A percentile compares a stretch with the other conserved stretches of the same genome.
These are phyloP conservation scores for Formica aserva DNA, from an alignment of 2,888 invertebrate genomes.

Conservation along the genomic window DNA sequence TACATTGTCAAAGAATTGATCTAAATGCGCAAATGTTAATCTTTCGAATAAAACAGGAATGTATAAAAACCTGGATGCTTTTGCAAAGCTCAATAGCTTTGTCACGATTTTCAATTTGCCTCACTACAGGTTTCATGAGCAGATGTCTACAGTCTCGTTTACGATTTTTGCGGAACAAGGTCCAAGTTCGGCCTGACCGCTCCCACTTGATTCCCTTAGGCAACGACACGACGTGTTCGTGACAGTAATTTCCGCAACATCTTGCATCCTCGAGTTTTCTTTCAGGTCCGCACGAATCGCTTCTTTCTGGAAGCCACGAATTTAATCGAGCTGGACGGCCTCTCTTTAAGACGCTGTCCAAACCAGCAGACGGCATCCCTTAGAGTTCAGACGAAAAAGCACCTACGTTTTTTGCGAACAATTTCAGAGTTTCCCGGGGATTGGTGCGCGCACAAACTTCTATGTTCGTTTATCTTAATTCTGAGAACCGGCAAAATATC, in stretches of 20 bases:
- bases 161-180: slow-evolving; percentile 19
- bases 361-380: slow-evolving; percentile 40
- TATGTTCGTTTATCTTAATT: slow-evolving; percentile 66
- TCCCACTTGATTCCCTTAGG: slow-evolving; percentile 27
- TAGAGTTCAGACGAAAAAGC: slow-evolving; percentile 33
- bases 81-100: slow-evolving; percentile 8
- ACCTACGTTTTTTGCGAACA: slow-evolving; percentile 34
- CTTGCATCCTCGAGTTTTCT: slow-evolving; percentile 50
- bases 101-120: slow-evolving; percentile 37
- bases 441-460: slow-evolving; percentile 24
- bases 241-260: slow-evolving; percentile 47
- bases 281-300: neutral
- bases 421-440: slow-evolving; percentile 45
- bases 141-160: neutral
- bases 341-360: slow-evolving; percentile 47
- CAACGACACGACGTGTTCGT: slow-evolving; percentile 9
- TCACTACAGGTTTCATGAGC: slow-evolving; percentile 3
- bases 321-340: slow-evolving; percentile 53
- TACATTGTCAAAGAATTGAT: neutral
- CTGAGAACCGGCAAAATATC: slow-evolving; percentile 26
- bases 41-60: neutral
- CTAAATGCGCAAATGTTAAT: neutral
- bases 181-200: slow-evolving; percentile 31
- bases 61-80: slow-evolving; percentile 3
- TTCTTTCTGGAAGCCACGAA: slow-evolving; percentile 10